Conservation (phyloP, 2,113 vertebrate species). For the Vicugna pacos region DNA sequence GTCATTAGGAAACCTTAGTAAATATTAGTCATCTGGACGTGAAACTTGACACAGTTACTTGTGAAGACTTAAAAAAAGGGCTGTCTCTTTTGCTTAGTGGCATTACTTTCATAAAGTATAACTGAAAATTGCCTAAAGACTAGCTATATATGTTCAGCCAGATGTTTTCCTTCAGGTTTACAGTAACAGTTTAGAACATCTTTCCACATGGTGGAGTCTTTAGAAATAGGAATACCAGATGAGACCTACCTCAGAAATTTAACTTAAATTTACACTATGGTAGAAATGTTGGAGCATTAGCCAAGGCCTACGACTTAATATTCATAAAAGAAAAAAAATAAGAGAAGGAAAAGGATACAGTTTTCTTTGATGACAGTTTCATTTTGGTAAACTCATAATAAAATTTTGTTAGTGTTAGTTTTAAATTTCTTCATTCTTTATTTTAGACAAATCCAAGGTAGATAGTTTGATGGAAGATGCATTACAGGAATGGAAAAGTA, state of each 20-base stretch:
- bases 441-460: conserved; percentile 31
- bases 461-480: not conserved
- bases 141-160: not conserved
- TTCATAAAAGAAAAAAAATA: not conserved
- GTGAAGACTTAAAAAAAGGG: not conserved
- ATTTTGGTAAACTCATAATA: not conserved
- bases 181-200: not conserved
- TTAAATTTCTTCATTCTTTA: not conserved
- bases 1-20: not conserved
- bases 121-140: not conserved
- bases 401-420: not conserved
- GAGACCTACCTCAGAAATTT: not conserved
- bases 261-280: conserved; percentile 8
- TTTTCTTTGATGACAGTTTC: not conserved
- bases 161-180: not conserved
- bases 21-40: not conserved
- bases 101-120: not conserved
- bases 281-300: not conserved
- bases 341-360: not conserved
- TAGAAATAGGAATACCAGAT: not conserved
- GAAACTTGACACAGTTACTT: not conserved
- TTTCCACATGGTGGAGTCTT: not conserved
- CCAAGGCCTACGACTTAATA: not conserved
- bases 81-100: not conserved
- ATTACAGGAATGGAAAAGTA: not conserved